Evolutionary conservation across 2,888 invertebrate genomes (phyloP).

Genomic region (Stenodema calcarata): DNA sequence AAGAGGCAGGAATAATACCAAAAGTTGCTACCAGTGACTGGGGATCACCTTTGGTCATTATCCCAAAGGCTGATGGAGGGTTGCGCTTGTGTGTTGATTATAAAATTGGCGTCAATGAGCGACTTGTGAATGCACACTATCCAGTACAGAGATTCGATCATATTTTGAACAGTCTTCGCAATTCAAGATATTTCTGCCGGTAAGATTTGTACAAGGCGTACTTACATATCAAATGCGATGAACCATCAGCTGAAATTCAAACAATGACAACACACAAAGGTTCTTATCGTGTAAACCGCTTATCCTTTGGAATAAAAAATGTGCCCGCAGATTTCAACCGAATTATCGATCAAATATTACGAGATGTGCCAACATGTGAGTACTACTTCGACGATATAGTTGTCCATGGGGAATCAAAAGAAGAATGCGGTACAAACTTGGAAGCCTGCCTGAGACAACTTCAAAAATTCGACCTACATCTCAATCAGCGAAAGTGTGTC

Average conservation of each 20-base stretch:
- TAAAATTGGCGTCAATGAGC: conserved; percentile 56
- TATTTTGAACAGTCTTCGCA: not conserved
- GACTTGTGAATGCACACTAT: conserved; percentile 54
- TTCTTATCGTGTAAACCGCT: not conserved
- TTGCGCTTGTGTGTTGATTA: conserved; percentile 55
- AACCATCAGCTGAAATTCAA: not conserved
- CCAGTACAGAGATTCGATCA: conserved; percentile 53
- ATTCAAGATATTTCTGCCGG: not conserved
- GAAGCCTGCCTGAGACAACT: not conserved
- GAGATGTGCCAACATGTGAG: not conserved
- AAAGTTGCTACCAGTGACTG: conserved; percentile 49
- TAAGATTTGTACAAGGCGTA: not conserved
- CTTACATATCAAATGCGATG: not conserved
- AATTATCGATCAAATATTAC: conserved; percentile 42
- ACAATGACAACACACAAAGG: not conserved
- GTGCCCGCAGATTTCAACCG: not conserved
- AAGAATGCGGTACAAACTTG: not conserved
- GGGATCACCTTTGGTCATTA: conserved; percentile 23
- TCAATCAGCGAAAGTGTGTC: not conserved
- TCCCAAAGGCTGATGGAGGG: not conserved
- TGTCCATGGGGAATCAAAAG: not conserved
- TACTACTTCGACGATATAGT: conserved; percentile 3
- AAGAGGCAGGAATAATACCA: conserved; percentile 50
- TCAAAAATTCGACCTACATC: not conserved
- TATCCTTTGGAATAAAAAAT: not conserved